Evolutionary conservation across 37 sponge, comb jelly and placozoan genomes (phyloP).

Genomic region (Beroe ovata): DNA sequence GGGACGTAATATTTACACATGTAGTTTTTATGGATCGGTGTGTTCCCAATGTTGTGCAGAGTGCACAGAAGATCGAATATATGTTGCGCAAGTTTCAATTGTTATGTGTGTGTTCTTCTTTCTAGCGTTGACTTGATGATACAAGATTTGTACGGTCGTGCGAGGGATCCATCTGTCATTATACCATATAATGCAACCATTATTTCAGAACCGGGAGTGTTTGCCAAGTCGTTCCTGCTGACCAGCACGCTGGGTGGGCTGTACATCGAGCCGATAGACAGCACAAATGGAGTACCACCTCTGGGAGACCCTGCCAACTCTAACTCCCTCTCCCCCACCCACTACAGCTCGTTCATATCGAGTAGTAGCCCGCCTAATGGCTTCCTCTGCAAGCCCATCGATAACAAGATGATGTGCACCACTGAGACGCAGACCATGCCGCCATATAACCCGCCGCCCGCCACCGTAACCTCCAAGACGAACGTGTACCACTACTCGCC

Average conservation of each 20-base stretch:
- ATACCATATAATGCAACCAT: too few species aligned
- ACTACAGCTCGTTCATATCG: constrained; percentile 22
- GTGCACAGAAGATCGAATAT: too few species aligned
- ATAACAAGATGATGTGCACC: not conserved
- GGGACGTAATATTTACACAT: not conserved
- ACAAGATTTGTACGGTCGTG: too few species aligned
- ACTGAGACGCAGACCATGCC: constrained; percentile 58
- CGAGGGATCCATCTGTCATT: too few species aligned
- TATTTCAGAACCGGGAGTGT: constrained; percentile 41
- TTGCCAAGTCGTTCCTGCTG: constrained; percentile 53
- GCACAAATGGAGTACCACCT: not conserved
- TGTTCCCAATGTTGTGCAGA: not conserved
- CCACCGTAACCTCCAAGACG: constrained; percentile 15
- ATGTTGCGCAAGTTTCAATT: too few species aligned
- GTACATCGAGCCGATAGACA: constrained; percentile 47
- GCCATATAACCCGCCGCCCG: constrained; percentile 1
- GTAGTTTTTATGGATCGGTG: not conserved
- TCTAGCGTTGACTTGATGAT: too few species aligned
- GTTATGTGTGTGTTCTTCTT: too few species aligned
- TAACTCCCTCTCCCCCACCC: constrained; percentile 31
- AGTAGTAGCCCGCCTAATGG: not conserved
- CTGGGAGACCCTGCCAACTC: not conserved
- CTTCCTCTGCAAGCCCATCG: constrained; percentile 19
- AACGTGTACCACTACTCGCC: constrained; percentile 47
- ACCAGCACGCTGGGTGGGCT: constrained; percentile 52